Conservation (phyloP, 2,113 vertebrate genomes). For the Cinclus mexicanus region DNA sequence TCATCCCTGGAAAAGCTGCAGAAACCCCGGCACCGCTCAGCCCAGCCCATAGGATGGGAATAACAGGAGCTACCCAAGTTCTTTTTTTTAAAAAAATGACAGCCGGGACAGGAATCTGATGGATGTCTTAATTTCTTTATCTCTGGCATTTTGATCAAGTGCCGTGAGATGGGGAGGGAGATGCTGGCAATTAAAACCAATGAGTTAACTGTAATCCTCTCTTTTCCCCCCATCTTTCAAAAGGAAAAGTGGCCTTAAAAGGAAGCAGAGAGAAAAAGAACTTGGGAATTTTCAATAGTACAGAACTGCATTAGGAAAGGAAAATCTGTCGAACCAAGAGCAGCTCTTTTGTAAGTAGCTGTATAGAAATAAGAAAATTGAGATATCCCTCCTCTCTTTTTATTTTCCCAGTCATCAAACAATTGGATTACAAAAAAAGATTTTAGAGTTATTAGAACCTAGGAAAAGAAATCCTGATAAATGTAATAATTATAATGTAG, state of each 20-base stretch:
- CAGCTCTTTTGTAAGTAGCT: not conserved
- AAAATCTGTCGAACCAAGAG: not conserved
- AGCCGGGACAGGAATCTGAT: not conserved
- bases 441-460: not conserved
- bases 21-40: fast-evolving
- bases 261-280: not conserved
- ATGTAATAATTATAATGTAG: not conserved
- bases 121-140: slow-evolving; percentile 20
- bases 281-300: not conserved
- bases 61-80: not conserved
- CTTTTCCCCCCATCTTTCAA: not conserved
- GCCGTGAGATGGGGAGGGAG: not conserved
- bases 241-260: not conserved
- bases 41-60: not conserved
- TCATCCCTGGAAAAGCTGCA: not conserved
- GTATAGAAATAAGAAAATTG: not conserved
- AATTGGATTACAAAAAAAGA: not conserved
- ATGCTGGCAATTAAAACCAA: slow-evolving; percentile 31
- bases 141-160: slow-evolving; percentile 24
- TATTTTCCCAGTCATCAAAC: not conserved
- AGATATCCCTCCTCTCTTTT: not conserved
- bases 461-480: not conserved
- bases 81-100: not conserved
- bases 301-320: not conserved
- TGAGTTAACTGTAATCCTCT: not conserved